Evolutionary conservation across 2,113 vertebrate genomes (phyloP), one percentile per base, ranked within the genome.

Genomic region (Gopherus evgoodei): DNA sequence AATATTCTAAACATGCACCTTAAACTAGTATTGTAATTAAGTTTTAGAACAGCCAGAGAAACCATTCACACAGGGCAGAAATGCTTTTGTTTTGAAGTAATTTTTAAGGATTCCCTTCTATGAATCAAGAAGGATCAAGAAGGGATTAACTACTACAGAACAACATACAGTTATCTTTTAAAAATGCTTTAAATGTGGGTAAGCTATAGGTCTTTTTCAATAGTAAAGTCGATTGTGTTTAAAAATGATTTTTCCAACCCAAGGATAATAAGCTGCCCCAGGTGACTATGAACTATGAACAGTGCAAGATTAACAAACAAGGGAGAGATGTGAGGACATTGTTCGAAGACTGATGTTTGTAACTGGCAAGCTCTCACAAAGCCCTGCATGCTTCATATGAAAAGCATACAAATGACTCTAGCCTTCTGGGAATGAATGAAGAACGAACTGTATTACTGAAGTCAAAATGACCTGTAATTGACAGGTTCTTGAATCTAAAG

Each of bases 231-330:
- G 0, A 69, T 90, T 80, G 1, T 57, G 24, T 88, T 83, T 93
- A 49, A 84, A 91, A 88, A 88, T 76, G 6, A 79, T 47, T 84
- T 72, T 93, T 72, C 83, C 10, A 47, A 27, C 54, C 87, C 49
- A 57, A 83, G 44, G 16, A 16, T 62, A 81, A 52, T 47, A 50
- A 88, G 84, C 57, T 90, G 59, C 54, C 54, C 49, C 44, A 82
- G 80, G 88, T 93, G 90, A 91, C 42, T 59, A 75, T 12, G 84
- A 88, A 81, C 79, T 93, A 87, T n/a, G n/a, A 93, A 84, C 82
- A 82, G 56, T 38, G 56, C n/a, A 90, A 84, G 81, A 81, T 93
- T 83, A 90, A 91, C 79, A 85, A 91, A 75, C 53, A 42, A 59
- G 81, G 54, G 50, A 88, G 87, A 38, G 53, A 75, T 90, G 93